Percentiles rank a stretch among this genome's conserved stretches.
Conservation (phyloP, 1,140 invertebrate genomes). For the Drosophila ironensis region DNA sequence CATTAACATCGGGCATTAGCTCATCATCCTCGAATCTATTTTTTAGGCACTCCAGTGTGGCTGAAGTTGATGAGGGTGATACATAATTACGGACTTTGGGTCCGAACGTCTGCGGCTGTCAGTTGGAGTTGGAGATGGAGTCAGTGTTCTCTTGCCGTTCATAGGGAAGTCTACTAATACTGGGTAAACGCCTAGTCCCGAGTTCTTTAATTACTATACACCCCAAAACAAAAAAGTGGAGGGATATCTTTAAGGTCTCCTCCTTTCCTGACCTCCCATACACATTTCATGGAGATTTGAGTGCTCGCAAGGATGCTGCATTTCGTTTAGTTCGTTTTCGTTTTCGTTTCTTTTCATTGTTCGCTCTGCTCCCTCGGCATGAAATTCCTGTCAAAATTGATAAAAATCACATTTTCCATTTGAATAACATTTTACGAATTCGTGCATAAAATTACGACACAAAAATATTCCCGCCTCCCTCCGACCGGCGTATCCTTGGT, state of each 20-base stretch:
- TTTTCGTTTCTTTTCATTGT: slow-evolving; percentile 41
- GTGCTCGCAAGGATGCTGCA: slow-evolving; percentile 24
- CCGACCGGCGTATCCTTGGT: neutral
- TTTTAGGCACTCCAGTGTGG: slow-evolving; percentile 52
- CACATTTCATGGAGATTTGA: slow-evolving; percentile 20
- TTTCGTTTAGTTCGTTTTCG: slow-evolving; percentile 35
- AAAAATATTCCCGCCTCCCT: slow-evolving; percentile 9
- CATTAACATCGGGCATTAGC: slow-evolving; percentile 49
- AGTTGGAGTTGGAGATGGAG: slow-evolving; percentile 35
- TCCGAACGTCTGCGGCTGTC: slow-evolving; percentile 18
- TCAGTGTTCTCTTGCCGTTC: too few relatives aligned
- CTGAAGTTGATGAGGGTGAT: slow-evolving; percentile 63
- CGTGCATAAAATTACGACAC: slow-evolving; percentile 80
- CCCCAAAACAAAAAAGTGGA: neutral
- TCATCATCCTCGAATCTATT: slow-evolving; percentile 32
- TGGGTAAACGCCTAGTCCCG: neutral
- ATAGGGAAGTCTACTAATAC: slow-evolving; percentile 58
- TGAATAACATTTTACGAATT: slow-evolving; percentile 82
- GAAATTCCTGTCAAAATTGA: slow-evolving; percentile 81
- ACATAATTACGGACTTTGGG: slow-evolving; percentile 56
- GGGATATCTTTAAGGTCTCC: slow-evolving; percentile 11
- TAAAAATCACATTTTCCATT: slow-evolving; percentile 82
- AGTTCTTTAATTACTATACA: neutral
- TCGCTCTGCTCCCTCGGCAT: slow-evolving; percentile 25
- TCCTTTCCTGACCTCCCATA: slow-evolving; percentile 7